Percentiles rank a stretch among this genome's conserved stretches.
phyloP scores from a whole-genome alignment of 2,113 vertebrate genomes.

The Numenius arquata region DNA sequence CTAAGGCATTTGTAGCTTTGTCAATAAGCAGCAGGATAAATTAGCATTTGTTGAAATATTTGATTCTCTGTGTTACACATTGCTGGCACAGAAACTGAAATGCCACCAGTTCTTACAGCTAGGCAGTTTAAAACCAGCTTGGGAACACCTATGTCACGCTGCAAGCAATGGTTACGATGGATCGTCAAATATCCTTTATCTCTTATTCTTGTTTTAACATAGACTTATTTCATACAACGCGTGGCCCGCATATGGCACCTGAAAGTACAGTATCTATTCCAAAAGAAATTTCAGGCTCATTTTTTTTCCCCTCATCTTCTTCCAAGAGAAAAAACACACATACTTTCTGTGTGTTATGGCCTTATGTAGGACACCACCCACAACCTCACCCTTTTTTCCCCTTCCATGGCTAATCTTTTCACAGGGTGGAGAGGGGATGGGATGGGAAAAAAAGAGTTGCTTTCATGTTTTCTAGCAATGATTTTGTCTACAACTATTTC shows the following conservation, averaged over 20 bases:
- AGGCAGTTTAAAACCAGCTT: background rate
- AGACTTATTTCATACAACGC: background rate
- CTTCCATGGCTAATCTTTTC: conserved; percentile 57
- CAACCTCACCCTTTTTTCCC: conserved; percentile 61
- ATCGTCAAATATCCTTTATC: background rate
- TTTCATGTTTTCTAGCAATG: conserved; percentile 58
- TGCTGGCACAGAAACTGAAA: background rate
- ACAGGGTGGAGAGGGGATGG: conserved; percentile 40
- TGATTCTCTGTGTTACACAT: background rate
- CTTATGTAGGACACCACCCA: conserved; percentile 57
- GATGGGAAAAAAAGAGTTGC: conserved; percentile 46
- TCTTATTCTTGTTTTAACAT: background rate
- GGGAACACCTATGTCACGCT: background rate
- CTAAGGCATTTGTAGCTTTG: background rate
- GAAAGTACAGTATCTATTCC: conserved; percentile 46
- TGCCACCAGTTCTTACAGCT: background rate
- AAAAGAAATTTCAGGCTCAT: conserved; percentile 45
- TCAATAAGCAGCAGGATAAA: background rate
- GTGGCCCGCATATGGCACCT: conserved; percentile 52
- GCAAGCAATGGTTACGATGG: background rate
- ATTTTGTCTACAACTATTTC: conserved; percentile 58
- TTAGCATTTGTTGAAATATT: background rate
- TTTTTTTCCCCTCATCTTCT: conserved; percentile 41
- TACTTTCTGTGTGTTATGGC: conserved; percentile 46
- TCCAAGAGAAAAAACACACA: conserved; percentile 46